These are phyloP conservation scores for Cuniculus paca DNA, from an alignment of 2,797 vertebrate genomes.

Conservation along the genomic window DNA sequence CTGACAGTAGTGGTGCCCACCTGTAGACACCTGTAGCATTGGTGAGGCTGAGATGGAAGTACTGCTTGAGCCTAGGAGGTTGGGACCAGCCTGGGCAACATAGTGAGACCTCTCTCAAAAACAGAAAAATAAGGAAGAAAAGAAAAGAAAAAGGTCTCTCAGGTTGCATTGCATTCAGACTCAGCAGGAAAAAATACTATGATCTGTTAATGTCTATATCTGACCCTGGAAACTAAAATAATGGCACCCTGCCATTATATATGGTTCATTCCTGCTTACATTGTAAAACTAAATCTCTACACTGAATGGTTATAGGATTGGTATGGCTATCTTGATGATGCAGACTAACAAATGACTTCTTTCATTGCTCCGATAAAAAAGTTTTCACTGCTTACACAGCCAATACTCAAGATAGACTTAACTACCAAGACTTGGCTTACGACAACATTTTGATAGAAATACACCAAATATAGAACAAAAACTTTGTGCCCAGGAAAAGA, in stretches of 20 bases:
- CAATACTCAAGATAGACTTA: background rate
- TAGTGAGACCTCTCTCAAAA: background rate
- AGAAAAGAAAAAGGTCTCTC: background rate
- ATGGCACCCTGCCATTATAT: background rate
- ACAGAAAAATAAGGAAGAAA: background rate
- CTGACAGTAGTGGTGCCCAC: background rate
- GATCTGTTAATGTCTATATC: background rate
- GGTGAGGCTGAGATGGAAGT: background rate
- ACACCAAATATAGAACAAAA: background rate
- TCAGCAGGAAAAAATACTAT: constrained; percentile 5
- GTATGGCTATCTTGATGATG: background rate
- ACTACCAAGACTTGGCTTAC: background rate
- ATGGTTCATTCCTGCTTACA: background rate
- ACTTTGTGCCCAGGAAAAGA: background rate
- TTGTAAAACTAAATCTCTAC: background rate
- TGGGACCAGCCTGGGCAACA: background rate
- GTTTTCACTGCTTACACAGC: background rate
- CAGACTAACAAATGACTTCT: background rate
- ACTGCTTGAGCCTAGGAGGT: background rate
- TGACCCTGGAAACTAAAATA: background rate
- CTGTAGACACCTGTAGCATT: background rate
- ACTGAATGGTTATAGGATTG: background rate
- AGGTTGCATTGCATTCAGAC: background rate
- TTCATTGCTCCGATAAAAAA: background rate
- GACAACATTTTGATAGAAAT: constrained; percentile 6